Base-by-base conservation (phyloP, 2,888 invertebrate genomes). In the Drosophila anceps region DNA sequence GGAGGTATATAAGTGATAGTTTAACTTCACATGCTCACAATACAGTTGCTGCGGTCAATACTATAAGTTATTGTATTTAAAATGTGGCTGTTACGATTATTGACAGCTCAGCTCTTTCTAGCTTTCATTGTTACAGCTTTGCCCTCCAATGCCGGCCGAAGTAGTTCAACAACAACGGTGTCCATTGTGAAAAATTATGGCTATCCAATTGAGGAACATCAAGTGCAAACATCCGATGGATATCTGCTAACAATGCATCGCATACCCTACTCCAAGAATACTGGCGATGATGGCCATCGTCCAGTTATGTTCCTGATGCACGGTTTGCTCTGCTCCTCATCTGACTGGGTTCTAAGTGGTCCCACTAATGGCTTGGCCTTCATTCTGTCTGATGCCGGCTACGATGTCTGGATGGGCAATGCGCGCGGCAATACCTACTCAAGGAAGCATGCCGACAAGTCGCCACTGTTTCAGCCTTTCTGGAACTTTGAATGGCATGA, bases 131-230 rank as follows among this genome's bases (percentile, higher is more conserved):
- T 44, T 1, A n/a, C 50, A 10, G 74, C 84, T 7, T 29, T 78
- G 51, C 88, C 90, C 6, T 39, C 82, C 15, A 67, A 73, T 60
- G 64, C 6, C 3, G 77, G 62, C 4, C 63, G 90, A 1, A 12
- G 67, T 13, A 91, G 86, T 37, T 76, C 85, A 15, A 66, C 78
- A 12, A 90, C 90, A 33, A 91, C 91, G 78, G 90, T 75, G 4
- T 43, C 69, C 0, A 33, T 79, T 13, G 76, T 75, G 0, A 46
- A 68, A 41, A 64, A 72, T 31, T 69, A 83, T 76, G 92, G 91
- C 0, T 91, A 92, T 64, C 76, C 79, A 0, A 73, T 90, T 24
- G 96, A 92, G 46, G 88, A 84, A 13, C 96, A 97, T 83, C 92
- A 94, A 0, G 94, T 96, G 0, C 92, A 94, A 61, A 92, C 92